Evolutionary conservation across 2,888 invertebrate genomes (phyloP).

Genomic region (Pelosia muscerda): DNA sequence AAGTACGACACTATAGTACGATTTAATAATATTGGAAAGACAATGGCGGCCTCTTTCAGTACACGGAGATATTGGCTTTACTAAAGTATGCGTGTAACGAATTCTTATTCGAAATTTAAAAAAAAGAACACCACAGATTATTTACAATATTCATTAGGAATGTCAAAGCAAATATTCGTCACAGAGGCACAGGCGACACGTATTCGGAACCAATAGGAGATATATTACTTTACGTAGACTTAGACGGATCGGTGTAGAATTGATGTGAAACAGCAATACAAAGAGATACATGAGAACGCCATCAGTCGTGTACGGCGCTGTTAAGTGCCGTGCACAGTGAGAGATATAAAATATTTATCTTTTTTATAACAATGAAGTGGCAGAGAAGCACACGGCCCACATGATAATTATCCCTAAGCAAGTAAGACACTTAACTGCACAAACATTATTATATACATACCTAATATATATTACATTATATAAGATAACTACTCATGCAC

Average conservation of each 20-base stretch:
- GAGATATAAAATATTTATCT: conserved; percentile 11
- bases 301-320: conserved; percentile 37
- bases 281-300: conserved; percentile 56
- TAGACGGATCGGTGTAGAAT: conserved; percentile 53
- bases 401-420: no score
- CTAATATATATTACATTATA: no score
- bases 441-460: no score
- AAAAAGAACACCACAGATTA: neutral
- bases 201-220: conserved; percentile 40
- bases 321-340: conserved; percentile 13
- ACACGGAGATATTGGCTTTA: no score
- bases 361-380: no score
- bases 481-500: no score
- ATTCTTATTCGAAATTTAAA: neutral
- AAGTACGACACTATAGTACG: no score
- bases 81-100: neutral
- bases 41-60: no score
- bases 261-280: conserved; percentile 35
- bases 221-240: conserved; percentile 53
- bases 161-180: conserved; percentile 12
- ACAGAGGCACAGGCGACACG: conserved; percentile 21
- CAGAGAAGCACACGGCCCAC: no score
- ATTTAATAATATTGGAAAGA: no score
- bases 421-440: no score
- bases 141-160: conserved; percentile 3